Conservation (phyloP, 2,113 vertebrate species). For the Notiomystis cincta region DNA sequence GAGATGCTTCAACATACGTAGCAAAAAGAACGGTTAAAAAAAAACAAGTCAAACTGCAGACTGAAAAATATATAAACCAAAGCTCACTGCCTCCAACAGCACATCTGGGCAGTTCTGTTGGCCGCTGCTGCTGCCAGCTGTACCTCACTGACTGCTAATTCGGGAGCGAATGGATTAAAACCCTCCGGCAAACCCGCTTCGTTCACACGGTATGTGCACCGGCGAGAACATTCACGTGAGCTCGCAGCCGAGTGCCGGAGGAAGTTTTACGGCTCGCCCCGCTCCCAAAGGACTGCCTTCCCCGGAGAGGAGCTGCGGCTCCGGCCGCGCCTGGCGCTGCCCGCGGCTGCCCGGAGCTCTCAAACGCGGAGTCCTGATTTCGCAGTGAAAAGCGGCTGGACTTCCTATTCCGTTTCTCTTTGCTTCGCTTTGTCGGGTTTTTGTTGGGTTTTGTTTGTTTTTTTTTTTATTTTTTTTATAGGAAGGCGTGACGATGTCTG, state of each 20-base stretch:
- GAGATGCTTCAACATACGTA: not conserved
- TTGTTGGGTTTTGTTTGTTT: no score
- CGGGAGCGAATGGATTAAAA: not conserved
- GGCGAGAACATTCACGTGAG: not conserved
- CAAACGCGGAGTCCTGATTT: fast-evolving
- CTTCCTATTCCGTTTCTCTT: fast-evolving
- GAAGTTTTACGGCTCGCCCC: not conserved
- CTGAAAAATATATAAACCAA: not conserved
- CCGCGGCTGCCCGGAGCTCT: not conserved
- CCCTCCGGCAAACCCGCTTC: not conserved
- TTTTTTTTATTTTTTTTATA: not conserved
- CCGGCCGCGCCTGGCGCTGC: fast-evolving
- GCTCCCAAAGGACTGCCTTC: not conserved
- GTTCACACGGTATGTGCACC: fast-evolving
- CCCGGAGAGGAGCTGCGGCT: not conserved
- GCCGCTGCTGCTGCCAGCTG: not conserved
- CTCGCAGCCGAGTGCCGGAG: fast-evolving
- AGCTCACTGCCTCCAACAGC: not conserved
- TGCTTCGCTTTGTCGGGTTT: no score
- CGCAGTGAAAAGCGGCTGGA: not conserved
- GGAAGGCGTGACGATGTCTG: not conserved
- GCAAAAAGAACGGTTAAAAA: not conserved
- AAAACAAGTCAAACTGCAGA: fast-evolving
- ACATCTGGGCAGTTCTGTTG: not conserved
- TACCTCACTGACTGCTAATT: not conserved